phyloP scores from a whole-genome alignment of 1,140 invertebrate species.

The Cotesia typhae region DNA sequence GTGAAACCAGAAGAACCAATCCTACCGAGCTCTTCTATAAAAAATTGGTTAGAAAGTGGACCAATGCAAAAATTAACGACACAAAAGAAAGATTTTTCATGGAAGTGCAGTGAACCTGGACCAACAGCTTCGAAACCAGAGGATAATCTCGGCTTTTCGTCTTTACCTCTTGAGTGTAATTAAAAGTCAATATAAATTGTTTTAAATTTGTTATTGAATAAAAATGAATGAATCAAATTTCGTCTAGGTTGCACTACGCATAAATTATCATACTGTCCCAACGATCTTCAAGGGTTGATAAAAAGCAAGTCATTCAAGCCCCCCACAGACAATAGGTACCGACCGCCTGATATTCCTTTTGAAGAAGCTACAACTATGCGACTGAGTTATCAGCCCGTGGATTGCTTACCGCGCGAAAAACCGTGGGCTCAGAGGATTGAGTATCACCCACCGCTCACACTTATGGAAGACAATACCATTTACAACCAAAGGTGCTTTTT shows the following conservation, averaged over 20 bases:
- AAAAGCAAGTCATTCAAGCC: slow-evolving; percentile 53
- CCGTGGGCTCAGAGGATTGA: slow-evolving; percentile 41
- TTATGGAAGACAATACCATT: slow-evolving; percentile 56
- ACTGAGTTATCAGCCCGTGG: slow-evolving; percentile 58
- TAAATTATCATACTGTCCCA: slow-evolving; percentile 55
- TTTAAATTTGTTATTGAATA: background rate
- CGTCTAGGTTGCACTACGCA: slow-evolving; percentile 57
- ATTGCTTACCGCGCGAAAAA: slow-evolving; percentile 42
- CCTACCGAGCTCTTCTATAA: slow-evolving; percentile 43
- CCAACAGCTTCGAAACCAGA: slow-evolving; percentile 36
- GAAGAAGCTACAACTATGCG: slow-evolving; percentile 62
- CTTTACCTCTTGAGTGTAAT: slow-evolving; percentile 52
- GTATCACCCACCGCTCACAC: slow-evolving; percentile 46
- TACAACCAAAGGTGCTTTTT: slow-evolving; percentile 54
- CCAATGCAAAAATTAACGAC: slow-evolving; percentile 77
- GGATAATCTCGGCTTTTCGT: slow-evolving; percentile 46
- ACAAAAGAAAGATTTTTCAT: slow-evolving; percentile 73
- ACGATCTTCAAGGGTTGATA: slow-evolving; percentile 41
- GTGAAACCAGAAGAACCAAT: slow-evolving; percentile 49
- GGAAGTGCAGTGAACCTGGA: slow-evolving; percentile 46
- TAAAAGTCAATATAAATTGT: slow-evolving; percentile 23
- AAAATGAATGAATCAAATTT: slow-evolving; percentile 12
- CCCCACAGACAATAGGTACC: slow-evolving; percentile 52
- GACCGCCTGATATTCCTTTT: slow-evolving; percentile 63
- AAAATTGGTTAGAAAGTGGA: slow-evolving; percentile 65